phyloP scores from a whole-genome alignment of 2,888 invertebrate genomes.

The Atrina japonica region DNA sequence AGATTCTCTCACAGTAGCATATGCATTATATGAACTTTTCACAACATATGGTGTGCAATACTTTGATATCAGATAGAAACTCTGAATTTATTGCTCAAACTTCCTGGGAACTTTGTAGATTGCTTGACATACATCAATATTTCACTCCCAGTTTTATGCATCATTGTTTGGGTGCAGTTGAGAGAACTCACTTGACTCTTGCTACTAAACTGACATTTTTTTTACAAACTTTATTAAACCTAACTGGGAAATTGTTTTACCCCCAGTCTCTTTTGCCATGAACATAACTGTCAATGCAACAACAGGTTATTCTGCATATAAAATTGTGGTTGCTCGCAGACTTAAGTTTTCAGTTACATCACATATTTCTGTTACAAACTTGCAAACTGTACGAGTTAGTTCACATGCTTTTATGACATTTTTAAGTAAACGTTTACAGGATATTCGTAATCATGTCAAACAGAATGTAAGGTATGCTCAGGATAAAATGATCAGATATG shows the following conservation, averaged over 20 bases:
- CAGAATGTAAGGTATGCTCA: too few species aligned
- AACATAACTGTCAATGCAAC: slow-evolving; percentile 36
- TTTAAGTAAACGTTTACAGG: slow-evolving; percentile 1
- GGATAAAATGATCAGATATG: slow-evolving; percentile 17
- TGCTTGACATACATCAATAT: slow-evolving; percentile 28
- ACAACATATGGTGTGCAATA: slow-evolving; percentile 43
- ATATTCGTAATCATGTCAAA: slow-evolving; percentile 1
- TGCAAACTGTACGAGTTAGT: slow-evolving; percentile 17
- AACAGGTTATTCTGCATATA: slow-evolving; percentile 43
- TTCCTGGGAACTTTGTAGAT: slow-evolving; percentile 40
- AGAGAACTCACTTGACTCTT: slow-evolving; percentile 41
- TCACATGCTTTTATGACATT: slow-evolving; percentile 10
- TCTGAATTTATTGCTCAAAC: slow-evolving; percentile 41
- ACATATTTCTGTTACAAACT: neutral
- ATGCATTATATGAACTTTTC: slow-evolving; percentile 33
- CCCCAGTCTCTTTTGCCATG: slow-evolving; percentile 38
- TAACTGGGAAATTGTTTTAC: slow-evolving; percentile 32
- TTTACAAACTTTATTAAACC: slow-evolving; percentile 32
- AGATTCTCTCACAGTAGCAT: slow-evolving; percentile 24
- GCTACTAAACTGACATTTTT: slow-evolving; percentile 37
- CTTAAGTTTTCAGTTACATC: slow-evolving; percentile 41
- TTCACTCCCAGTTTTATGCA: slow-evolving; percentile 30
- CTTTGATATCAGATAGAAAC: slow-evolving; percentile 38
- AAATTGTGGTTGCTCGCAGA: slow-evolving; percentile 39
- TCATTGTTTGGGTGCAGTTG: slow-evolving; percentile 42